phyloP scores from a whole-genome alignment of 2,797 vertebrate species.

The Ceryle rudis region DNA sequence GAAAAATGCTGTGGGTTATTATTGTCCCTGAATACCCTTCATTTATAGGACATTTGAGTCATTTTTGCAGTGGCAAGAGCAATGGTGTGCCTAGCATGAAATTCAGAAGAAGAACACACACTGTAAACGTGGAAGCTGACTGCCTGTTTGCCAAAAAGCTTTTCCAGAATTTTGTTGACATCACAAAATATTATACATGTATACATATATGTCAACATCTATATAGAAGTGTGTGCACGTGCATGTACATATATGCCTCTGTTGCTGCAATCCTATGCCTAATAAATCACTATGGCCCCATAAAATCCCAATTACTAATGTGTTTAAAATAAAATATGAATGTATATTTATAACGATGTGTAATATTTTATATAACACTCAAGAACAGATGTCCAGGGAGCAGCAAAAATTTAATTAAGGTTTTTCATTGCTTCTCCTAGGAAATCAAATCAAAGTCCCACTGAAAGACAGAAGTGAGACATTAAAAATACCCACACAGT shows the following conservation, averaged over 20 bases:
- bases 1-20: background rate
- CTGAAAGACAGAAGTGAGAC: slow-evolving; percentile 18
- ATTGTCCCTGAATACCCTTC: background rate
- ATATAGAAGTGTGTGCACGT: background rate
- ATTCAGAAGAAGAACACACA: background rate
- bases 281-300: background rate
- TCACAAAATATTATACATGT: background rate
- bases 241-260: background rate
- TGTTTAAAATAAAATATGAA: slow-evolving; percentile 55
- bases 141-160: background rate
- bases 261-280: background rate
- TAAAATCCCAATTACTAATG: slow-evolving; percentile 45
- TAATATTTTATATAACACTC: slow-evolving; percentile 58
- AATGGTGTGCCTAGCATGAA: background rate
- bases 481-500: background rate
- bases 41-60: background rate
- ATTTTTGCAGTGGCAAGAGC: background rate
- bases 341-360: slow-evolving; percentile 40
- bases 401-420: slow-evolving; percentile 65
- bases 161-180: background rate
- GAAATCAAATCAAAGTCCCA: slow-evolving; percentile 16
- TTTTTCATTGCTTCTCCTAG: slow-evolving; percentile 48
- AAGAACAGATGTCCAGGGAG: slow-evolving; percentile 63
- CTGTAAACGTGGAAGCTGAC: background rate
- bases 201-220: background rate